phyloP scores from a whole-genome alignment of 2,888 invertebrate species.

The Lissonota sp. region DNA sequence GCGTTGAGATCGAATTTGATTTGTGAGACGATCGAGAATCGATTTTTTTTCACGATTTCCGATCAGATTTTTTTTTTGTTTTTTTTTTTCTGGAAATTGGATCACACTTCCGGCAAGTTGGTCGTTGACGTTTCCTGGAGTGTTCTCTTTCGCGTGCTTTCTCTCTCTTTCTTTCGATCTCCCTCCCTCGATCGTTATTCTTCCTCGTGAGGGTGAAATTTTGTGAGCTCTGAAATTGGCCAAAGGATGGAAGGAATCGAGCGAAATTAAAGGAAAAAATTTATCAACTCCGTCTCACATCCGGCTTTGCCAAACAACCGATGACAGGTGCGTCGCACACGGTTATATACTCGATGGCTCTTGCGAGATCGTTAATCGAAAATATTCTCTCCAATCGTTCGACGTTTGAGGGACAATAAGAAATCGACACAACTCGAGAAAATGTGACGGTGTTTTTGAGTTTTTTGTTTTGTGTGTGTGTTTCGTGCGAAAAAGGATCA shows the following conservation, averaged over 20 bases:
- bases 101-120: constrained; percentile 58
- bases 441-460: constrained; percentile 39
- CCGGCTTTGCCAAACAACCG: constrained; percentile 39
- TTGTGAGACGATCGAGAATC: background rate
- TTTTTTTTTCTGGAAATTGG: background rate
- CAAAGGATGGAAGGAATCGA: no score
- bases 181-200: constrained; percentile 13
- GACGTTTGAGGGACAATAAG: constrained; percentile 43
- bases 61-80: background rate
- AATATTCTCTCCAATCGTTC: background rate
- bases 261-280: no score
- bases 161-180: constrained; percentile 38
- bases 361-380: background rate
- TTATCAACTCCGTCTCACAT: background rate
- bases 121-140: constrained; percentile 77
- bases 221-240: no score
- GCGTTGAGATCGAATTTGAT: background rate
- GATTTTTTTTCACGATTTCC: background rate
- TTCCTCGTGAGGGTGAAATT: background rate
- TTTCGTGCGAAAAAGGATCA: no score
- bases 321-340: constrained; percentile 61
- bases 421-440: constrained; percentile 38
- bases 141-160: constrained; percentile 67
- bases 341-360: no score
- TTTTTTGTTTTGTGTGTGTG: no score